These are phyloP conservation scores for Pteria penguin DNA, from an alignment of 2,888 invertebrate species.

Conservation along the genomic window DNA sequence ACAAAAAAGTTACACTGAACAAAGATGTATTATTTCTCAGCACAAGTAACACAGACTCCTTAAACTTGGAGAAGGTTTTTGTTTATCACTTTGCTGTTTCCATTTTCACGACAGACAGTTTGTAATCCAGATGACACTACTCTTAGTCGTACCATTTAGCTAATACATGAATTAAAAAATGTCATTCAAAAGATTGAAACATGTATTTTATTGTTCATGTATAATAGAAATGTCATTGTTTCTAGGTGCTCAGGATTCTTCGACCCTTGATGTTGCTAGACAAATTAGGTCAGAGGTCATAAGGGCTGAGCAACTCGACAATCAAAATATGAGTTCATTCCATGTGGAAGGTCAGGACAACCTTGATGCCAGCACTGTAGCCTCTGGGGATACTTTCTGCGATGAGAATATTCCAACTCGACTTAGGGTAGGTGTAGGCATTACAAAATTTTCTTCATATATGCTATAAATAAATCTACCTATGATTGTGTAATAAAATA, in stretches of 20 bases:
- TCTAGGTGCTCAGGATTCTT: constrained; percentile 37
- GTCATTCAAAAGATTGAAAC: not conserved
- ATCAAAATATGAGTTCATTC: constrained; percentile 48
- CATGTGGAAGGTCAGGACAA: constrained; percentile 51
- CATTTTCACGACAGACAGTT: too few relatives aligned
- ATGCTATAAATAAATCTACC: too few relatives aligned
- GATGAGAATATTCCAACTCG: constrained; percentile 55
- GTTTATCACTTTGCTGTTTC: too few relatives aligned
- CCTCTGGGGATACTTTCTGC: constrained; percentile 44
- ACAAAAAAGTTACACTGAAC: too few relatives aligned
- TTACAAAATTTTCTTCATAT: too few relatives aligned
- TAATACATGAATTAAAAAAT: not conserved
- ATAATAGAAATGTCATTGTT: not conserved
- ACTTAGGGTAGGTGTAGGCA: constrained; percentile 61
- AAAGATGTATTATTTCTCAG: too few relatives aligned
- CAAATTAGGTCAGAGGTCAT: constrained; percentile 53
- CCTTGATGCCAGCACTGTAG: constrained; percentile 27
- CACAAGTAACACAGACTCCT: too few relatives aligned
- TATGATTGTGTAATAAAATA: too few relatives aligned
- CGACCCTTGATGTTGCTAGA: constrained; percentile 46
- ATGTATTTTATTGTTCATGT: not conserved
- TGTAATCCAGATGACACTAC: too few relatives aligned
- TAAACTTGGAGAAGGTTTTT: too few relatives aligned
- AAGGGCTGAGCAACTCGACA: constrained; percentile 50
- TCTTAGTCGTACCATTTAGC: not conserved